A percentile compares a stretch with the other conserved stretches of the same genome.
Evolutionary conservation across 2,797 vertebrate genomes (phyloP).

Genomic region (Chlorospingus flavigularis): DNA sequence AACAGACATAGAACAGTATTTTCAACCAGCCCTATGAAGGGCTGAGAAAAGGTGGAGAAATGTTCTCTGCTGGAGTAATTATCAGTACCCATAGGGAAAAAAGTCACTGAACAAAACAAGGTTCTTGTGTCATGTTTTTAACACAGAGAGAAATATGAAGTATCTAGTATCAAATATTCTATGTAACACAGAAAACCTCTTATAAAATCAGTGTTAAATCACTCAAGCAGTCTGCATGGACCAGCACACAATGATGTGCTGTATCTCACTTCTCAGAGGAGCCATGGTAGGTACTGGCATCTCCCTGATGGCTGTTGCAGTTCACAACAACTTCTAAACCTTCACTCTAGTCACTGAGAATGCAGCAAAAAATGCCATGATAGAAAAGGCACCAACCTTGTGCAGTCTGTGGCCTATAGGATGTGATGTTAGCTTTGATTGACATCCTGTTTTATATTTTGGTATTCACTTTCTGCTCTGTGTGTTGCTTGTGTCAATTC

Average conservation of each 20-base stretch:
- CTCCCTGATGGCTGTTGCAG: not conserved
- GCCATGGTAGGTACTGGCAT: too few relatives aligned
- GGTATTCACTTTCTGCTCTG: not conserved
- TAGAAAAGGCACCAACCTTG: not conserved
- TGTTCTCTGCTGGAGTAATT: not conserved
- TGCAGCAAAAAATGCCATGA: not conserved
- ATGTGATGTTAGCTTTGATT: not conserved
- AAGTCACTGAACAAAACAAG: not conserved
- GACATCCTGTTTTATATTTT: not conserved
- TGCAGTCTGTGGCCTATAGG: fast-evolving
- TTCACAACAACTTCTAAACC: not conserved
- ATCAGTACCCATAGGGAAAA: not conserved
- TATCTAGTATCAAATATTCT: not conserved
- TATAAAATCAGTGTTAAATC: not conserved
- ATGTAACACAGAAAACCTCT: fast-evolving
- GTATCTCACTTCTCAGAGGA: not conserved
- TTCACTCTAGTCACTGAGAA: not conserved
- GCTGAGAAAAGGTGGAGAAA: not conserved
- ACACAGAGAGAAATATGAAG: not conserved
- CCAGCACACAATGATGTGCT: not conserved
- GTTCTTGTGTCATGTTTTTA: not conserved
- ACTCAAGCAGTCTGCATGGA: not conserved
- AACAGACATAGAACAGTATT: not conserved
- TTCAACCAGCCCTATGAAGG: not conserved
- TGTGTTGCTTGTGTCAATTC: not conserved